Evolutionary conservation across 2,797 vertebrate species (phyloP).

Genomic region (Salmo trutta): DNA sequence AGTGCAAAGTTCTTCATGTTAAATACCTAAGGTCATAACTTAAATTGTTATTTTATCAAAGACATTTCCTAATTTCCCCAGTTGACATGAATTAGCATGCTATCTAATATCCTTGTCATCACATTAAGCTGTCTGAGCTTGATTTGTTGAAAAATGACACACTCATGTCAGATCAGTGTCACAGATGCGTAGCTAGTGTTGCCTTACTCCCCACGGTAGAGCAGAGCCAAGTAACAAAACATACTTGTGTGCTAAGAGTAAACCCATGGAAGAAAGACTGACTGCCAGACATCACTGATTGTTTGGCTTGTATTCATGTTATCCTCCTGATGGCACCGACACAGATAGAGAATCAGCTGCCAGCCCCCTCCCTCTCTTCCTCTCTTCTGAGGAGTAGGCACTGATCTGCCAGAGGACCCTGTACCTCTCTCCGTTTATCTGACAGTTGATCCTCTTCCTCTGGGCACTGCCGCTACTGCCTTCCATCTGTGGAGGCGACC

Average conservation of each 20-base stretch:
- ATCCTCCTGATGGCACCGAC: conserved; percentile 13
- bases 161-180: neutral
- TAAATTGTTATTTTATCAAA: neutral
- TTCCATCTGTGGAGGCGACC: conserved; percentile 71
- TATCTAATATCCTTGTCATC: neutral
- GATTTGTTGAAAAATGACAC: neutral
- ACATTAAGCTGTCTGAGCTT: neutral
- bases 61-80: neutral
- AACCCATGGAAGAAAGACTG: neutral
- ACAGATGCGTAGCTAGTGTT: neutral
- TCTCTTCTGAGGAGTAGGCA: conserved; percentile 32
- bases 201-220: neutral
- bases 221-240: neutral
- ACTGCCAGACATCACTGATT: conserved; percentile 9
- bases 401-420: conserved; percentile 61
- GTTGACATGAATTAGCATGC: neutral
- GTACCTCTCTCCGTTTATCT: conserved; percentile 50
- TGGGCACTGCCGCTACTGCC: conserved; percentile 4
- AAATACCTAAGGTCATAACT: no score
- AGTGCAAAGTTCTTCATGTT: no score
- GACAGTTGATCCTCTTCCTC: conserved; percentile 73
- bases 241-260: neutral
- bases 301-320: conserved; percentile 7
- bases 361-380: conserved; percentile 23
- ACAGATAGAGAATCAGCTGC: conserved; percentile 73